Conservation (phyloP, 1,140 invertebrate species). For the Ptiloglossa arizonensis region DNA sequence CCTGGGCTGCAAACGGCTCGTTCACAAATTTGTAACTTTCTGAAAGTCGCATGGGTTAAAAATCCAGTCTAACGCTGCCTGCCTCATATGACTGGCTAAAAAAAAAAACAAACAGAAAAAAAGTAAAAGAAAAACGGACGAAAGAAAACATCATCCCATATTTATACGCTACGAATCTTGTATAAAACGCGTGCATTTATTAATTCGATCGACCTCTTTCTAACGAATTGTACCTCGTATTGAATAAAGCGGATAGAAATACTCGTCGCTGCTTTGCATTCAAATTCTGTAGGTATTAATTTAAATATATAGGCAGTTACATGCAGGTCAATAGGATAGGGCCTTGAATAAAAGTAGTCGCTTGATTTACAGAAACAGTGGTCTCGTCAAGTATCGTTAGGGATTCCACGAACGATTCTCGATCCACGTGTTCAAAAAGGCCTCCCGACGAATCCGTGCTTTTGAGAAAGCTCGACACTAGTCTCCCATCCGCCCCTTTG, state of each 20-base stretch:
- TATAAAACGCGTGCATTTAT: slow-evolving; percentile 24
- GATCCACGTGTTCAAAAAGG: slow-evolving; percentile 7
- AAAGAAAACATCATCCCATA: slow-evolving; percentile 20
- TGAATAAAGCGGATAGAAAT: slow-evolving; percentile 50
- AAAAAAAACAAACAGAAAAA: background rate
- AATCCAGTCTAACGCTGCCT: slow-evolving; percentile 73
- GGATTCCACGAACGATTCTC: background rate
- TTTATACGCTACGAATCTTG: slow-evolving; percentile 8
- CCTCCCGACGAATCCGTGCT: background rate
- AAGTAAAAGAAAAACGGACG: background rate
- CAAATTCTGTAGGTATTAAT: slow-evolving; percentile 25
- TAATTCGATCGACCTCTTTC: slow-evolving; percentile 19
- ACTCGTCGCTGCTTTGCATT: slow-evolving; percentile 39
- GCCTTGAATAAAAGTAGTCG: too few species aligned
- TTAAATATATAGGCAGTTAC: slow-evolving; percentile 12
- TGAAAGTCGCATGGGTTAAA: slow-evolving; percentile 74
- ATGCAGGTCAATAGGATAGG: background rate
- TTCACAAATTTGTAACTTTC: slow-evolving; percentile 57
- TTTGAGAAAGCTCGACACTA: background rate
- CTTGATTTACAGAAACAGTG: background rate
- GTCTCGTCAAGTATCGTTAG: background rate
- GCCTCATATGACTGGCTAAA: slow-evolving; percentile 64
- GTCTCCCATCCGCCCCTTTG: background rate
- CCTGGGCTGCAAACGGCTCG: slow-evolving; percentile 62
- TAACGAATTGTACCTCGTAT: slow-evolving; percentile 35